Base-by-base conservation (phyloP, 2,888 invertebrate species). In the Hylaea fasciaria region DNA sequence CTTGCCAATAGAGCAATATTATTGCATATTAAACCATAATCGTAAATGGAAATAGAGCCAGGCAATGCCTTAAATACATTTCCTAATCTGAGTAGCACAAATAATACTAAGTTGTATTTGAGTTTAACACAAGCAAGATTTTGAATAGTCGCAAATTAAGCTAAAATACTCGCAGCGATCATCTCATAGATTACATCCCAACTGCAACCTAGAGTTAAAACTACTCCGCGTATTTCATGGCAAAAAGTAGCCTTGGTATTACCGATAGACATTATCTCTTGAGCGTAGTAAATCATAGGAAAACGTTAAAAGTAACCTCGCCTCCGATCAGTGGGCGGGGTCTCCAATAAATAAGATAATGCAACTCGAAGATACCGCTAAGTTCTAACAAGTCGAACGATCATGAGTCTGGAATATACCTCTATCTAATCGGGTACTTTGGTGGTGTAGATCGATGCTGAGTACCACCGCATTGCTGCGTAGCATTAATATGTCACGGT, bases 211-310 rank as follows among this genome's bases (percentile, higher is more conserved):
- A 32, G 61, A 62, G 48, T 57, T 57, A 52, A 65, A 65, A 62
- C 60, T 58, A 43, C 48, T 50, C 81, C 77, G 77, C 80, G 80
- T 78, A 82, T 82, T 80, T 78, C 76, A 79, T 74, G 65, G 80
- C 82, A 88, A 88, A 87, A 88, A 87, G 82, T 83, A 80, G 82
- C 62, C 51, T 62, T 40, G 28, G 46, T 50, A 80, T 83, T 85
- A 82, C 77, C 75, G 80, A 82, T 74, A 76, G 81, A 83, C 68
- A 68, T 72, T 72, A 73, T 74, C 65, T 66, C 65, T 60, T 62
- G 69, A 73, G 68, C 65, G 66, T 65, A 80, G 80, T 85, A 85
- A 85, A 89, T 87, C 85, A 89, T 86, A 83, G 77, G 80, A 81
- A 82, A 81, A 77, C 78, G 77, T 78, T 80, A 75, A 79, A 78